Conservation (phyloP, 2,797 vertebrate genomes). For the Amphiprion clarkii region DNA sequence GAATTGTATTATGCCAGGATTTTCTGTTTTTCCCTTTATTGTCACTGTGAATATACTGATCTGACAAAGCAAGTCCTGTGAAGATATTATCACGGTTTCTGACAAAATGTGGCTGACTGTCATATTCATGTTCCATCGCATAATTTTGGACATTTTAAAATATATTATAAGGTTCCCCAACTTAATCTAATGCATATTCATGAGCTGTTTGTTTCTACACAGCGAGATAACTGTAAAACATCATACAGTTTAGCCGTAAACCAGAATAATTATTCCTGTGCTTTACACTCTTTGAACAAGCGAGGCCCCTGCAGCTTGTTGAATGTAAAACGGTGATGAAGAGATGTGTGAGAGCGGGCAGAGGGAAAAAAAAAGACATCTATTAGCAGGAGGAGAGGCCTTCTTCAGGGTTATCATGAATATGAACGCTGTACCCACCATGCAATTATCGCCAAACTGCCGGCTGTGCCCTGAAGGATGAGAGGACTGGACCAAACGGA, state of each 20-base stretch:
- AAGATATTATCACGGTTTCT: background rate
- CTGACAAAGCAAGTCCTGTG: background rate
- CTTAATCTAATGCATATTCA: constrained; percentile 16
- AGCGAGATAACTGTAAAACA: constrained; percentile 33
- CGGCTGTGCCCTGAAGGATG: constrained; percentile 64
- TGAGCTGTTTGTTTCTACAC: constrained; percentile 23
- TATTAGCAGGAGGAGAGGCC: constrained; percentile 63
- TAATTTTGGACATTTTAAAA: background rate
- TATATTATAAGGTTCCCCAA: too few species aligned
- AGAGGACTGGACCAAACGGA: constrained; percentile 60
- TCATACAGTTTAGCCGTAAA: constrained; percentile 46
- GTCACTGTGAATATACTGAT: background rate
- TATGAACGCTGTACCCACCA: constrained; percentile 67
- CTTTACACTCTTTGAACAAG: constrained; percentile 40
- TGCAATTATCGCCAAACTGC: constrained; percentile 78
- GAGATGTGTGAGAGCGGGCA: constrained; percentile 56
- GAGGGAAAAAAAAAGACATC: constrained; percentile 57
- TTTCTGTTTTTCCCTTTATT: background rate
- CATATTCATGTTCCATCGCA: background rate
- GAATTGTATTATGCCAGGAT: background rate
- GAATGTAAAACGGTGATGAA: constrained; percentile 62
- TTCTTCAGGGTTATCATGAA: constrained; percentile 73
- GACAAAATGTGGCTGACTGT: background rate
- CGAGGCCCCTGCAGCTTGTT: constrained; percentile 52
- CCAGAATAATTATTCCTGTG: constrained; percentile 54